These are phyloP conservation scores for Semicossyphus pulcher DNA, from an alignment of 2,113 vertebrate species.

Conservation along the genomic window DNA sequence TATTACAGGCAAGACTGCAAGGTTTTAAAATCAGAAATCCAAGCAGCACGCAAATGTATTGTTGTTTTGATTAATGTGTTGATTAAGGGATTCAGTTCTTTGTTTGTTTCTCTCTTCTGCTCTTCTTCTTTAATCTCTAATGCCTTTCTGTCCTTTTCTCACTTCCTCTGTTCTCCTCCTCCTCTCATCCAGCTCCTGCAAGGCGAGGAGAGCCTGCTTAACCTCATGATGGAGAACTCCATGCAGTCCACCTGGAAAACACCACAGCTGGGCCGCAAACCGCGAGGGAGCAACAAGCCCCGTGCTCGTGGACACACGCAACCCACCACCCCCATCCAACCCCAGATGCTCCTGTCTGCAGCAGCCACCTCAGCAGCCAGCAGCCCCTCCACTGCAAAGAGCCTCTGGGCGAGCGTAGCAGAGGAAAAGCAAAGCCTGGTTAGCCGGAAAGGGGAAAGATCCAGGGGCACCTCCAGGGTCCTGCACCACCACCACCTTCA, in stretches of 20 bases:
- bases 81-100: too few species aligned
- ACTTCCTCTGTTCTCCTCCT: background rate
- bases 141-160: background rate
- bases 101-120: background rate
- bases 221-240: constrained; percentile 96
- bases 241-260: constrained; percentile 91
- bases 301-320: constrained; percentile 81
- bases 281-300: constrained; percentile 82
- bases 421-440: constrained; percentile 56
- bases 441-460: constrained; percentile 62
- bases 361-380: constrained; percentile 23
- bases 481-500: constrained; percentile 64
- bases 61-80: too few species aligned
- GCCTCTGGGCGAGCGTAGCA: constrained; percentile 9
- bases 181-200: constrained; percentile 86
- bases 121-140: background rate
- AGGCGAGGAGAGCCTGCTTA: constrained; percentile 93
- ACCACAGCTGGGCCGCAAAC: constrained; percentile 88
- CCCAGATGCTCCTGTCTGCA: constrained; percentile 29
- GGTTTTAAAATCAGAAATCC: too few species aligned
- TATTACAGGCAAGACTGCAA: too few species aligned
- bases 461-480: constrained; percentile 57
- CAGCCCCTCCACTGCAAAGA: constrained; percentile 58
- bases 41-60: too few species aligned
- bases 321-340: constrained; percentile 8